Base-by-base conservation (phyloP, 2,113 vertebrate species). In the Hippoglossus stenolepis region DNA sequence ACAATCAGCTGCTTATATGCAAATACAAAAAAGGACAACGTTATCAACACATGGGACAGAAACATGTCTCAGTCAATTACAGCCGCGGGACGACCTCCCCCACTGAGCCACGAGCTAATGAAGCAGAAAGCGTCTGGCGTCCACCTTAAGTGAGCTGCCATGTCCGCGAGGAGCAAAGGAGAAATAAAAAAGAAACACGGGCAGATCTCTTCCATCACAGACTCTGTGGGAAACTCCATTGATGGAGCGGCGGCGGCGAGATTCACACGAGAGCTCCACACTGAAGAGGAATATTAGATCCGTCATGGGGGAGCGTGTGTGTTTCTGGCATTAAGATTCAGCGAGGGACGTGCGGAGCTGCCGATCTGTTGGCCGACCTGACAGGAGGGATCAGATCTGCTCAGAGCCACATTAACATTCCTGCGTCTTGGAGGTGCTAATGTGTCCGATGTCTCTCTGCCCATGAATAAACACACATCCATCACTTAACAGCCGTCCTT, bases 271-370 rank as follows among this genome's bases (percentile, higher is more conserved):
- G 43, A 45, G 43, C 43, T 15, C 43, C 11, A 45, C 43, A 13
- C 45, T 18, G 45, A 47, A 18, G 45, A 49, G 2, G 18, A 51
- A 5, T n/a, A 54, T n/a, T 9, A 54, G 51, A 54, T 54, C 51
- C 9, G 20, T 54, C 51, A 20, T 4, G 20, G 8, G 18, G 7
- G 51, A 8, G 13, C 5, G 31, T 31, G 31, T 7, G 51, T 56
- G 61, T 62, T 65, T 73, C 26, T 47, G 13, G 35, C 47, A 69
- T 80, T 64, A 77, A 31, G 24, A 85, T 66, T 84, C 68, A 72
- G 69, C 4, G 28, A 61, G 11, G 18, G 18, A 28, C 54, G 5
- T 70, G 18, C 31, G 38, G 65, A 65, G 64, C 31, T 38, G 20
- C 35, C 14, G 35, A 53, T 60, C 60, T 60, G 78, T 10, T 4